Conservation (phyloP, 2,797 vertebrate genomes). For the Caiman crocodilus region DNA sequence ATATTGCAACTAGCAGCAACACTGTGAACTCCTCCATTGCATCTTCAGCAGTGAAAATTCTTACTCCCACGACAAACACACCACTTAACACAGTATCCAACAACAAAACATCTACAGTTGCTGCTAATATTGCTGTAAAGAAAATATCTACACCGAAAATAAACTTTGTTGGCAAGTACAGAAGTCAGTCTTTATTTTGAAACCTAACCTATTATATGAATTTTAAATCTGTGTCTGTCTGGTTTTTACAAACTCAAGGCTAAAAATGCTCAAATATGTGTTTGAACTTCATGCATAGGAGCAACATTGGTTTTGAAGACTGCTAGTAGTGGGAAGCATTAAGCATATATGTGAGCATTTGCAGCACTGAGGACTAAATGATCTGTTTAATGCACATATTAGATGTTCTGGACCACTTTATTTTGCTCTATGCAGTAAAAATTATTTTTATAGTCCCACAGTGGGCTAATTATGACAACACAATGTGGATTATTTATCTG, state of each 20-base stretch:
- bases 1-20: slow-evolving; percentile 82
- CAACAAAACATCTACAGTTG: slow-evolving; percentile 79
- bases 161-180: slow-evolving; percentile 95
- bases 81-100: slow-evolving; percentile 74
- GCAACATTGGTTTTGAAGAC: neutral
- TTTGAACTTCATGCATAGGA: neutral
- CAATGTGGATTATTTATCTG: neutral
- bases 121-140: slow-evolving; percentile 85
- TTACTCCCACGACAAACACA: slow-evolving; percentile 81
- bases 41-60: slow-evolving; percentile 87
- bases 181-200: slow-evolving; percentile 72
- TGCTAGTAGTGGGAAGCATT: neutral
- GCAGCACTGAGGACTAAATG: neutral
- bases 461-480: neutral
- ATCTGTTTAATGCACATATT: neutral
- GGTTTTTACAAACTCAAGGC: neutral
- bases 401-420: neutral
- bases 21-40: slow-evolving; percentile 82
- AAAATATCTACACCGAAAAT: slow-evolving; percentile 96
- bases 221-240: neutral
- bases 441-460: neutral
- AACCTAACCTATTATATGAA: slow-evolving; percentile 19
- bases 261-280: neutral
- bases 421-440: neutral
- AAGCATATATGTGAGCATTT: neutral